Base-by-base conservation (phyloP, 2,888 invertebrate species). In the Quadroppia sp. region DNA sequence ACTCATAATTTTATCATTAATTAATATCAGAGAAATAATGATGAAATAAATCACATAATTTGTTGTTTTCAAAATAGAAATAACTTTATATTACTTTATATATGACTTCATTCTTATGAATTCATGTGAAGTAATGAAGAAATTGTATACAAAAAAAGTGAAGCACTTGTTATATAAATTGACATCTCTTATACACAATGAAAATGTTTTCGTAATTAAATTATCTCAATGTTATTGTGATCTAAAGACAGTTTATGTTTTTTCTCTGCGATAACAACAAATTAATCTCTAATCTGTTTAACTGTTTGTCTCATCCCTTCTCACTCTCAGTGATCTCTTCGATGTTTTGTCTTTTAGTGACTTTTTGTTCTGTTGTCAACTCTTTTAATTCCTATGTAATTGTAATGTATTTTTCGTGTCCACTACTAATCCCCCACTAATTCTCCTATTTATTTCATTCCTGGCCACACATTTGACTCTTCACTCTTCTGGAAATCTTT, bases 401-500 rank as follows among this genome's bases (percentile, higher is more conserved):
- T 30, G 61, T 64, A 64, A 64, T 64, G 61, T 64, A 64, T 64
- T 64, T 64, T 64, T 36, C 61, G 61, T 64, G 61, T 64, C 61
- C 17, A 17, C 20, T 11, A 30, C 56, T 56, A 56, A 56, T 56
- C 56, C 56, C 28, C 23, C 23, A 56, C 56, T 56, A 56, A 56
- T 56, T 56, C 56, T 56, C 23, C 15, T 56, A 56, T 56, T 56
- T 56, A 30, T 56, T 56, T 56, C 56, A 56, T 56, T 30, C 17
- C 1, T 1, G 15, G 15, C 20, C 28, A 30, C 17, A 28, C 2
- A 56, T 56, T 56, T 15, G 20, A 28, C 28, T 1, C 30, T 56
- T 28, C 17, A 56, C 13, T 56, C 4, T 20, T 56, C 28, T 28
- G 13, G 11, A 30, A 1, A 6, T 56, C 28, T 56, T 56, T 23